Evolutionary conservation across 2,113 vertebrate species (phyloP), one percentile per base, ranked within the genome.

Genomic region (Ibidorhyncha struthersii): DNA sequence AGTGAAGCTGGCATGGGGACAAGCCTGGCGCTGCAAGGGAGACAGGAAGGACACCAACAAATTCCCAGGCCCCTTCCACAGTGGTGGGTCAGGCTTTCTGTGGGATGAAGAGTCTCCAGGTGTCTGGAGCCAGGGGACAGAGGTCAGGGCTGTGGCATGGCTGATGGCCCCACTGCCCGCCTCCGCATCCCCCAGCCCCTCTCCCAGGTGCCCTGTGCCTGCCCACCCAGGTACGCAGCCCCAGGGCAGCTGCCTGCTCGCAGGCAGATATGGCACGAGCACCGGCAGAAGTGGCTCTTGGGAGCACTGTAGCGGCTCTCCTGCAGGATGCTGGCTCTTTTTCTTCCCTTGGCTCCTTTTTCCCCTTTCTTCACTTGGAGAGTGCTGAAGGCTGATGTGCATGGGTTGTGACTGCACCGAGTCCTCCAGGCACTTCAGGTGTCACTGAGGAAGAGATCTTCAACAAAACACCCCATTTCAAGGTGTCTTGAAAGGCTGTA

Each of bases 31-130:
- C 78, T 50, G 77, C 1, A 14, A 71, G 85, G 73, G 92, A 85
- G 87, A 86, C 93, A 93, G 91, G 91, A 93, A 95, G 96, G 91
- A 81, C 93, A 95, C 23, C 47, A 38, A 38, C 43, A 38, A 26
- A 34, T 93, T 91, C 94, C 96, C 94, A 89, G 86, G 93, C 86
- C 76, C 70, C 80, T 78, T 61, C 70, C 0, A 0, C 59, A 45
- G 76, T 0, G 0, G 5, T 12, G 81, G 80, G 52, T 76, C 6
- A 1, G 23, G n/a, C 4, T 71, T 66, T 14, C 25, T 73, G 5
- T 0, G 0, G 25, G 1, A 3, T 59, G 66, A 69, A 34, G 74
- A 76, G 59, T 55, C 27, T 66, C 56, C 70, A 52, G 41, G 22
- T 63, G 85, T 72, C 72, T 32, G 63, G 7, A n/a, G 81, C 14